These are phyloP conservation scores for Hyaena hyaena DNA, from an alignment of 2,113 vertebrate genomes.

Conservation along the genomic window DNA sequence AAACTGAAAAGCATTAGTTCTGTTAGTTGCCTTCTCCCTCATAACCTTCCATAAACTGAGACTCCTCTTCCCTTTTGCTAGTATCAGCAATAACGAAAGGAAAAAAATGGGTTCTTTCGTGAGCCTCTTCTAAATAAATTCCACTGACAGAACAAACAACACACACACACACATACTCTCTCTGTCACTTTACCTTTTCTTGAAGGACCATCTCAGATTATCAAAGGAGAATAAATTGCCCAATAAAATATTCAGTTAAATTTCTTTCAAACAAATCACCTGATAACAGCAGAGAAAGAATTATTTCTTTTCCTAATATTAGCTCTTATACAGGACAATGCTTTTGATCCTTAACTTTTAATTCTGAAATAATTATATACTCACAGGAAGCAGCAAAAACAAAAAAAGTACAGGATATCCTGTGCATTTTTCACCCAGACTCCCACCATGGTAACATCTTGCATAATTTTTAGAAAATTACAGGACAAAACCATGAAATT, in stretches of 20 bases:
- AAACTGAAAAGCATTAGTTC: neutral
- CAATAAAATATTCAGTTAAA: neutral
- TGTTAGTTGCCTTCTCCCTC: neutral
- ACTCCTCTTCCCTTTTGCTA: neutral
- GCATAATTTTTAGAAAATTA: neutral
- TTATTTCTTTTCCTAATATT: neutral
- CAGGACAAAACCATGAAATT: neutral
- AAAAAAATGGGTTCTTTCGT: neutral
- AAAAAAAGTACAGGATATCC: neutral
- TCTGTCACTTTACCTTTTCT: neutral
- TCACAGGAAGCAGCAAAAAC: neutral
- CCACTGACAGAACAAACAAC: neutral
- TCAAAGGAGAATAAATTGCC: neutral
- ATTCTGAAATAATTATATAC: neutral
- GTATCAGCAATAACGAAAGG: neutral
- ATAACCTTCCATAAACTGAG: neutral
- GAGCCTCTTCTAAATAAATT: slow-evolving; percentile 7
- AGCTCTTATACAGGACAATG: neutral
- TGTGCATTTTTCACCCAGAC: neutral
- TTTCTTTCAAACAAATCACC: neutral
- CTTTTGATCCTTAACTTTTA: neutral
- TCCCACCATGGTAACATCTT: neutral
- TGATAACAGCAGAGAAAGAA: neutral
- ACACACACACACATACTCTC: neutral
- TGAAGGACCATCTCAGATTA: neutral